Conservation (phyloP, 2,888 invertebrate genomes). For the Ashinkailepas kermadecensis region DNA sequence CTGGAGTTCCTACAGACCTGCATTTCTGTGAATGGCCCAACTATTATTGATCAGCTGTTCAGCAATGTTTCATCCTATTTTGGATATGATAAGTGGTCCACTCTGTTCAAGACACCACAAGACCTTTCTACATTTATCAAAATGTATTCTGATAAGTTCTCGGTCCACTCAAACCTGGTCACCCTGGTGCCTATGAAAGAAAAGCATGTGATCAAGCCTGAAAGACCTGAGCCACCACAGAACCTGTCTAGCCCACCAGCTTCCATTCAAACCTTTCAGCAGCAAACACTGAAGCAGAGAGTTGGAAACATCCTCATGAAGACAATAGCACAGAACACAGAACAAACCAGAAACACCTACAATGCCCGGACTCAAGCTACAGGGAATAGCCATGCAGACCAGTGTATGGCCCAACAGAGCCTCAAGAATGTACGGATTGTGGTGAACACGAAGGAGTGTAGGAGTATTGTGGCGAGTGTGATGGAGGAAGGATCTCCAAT, state of each 20-base stretch:
- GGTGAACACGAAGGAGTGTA: slow-evolving; percentile 67
- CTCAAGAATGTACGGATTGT: slow-evolving; percentile 74
- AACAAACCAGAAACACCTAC: background rate
- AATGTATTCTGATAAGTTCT: slow-evolving; percentile 88
- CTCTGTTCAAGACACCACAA: slow-evolving; percentile 75
- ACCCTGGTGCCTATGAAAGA: slow-evolving; percentile 48
- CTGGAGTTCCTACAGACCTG: slow-evolving; percentile 74
- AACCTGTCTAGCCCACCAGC: background rate
- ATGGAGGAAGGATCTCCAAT: slow-evolving; percentile 44
- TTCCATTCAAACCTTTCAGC: slow-evolving; percentile 41
- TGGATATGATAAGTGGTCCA: slow-evolving; percentile 54
- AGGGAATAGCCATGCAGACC: slow-evolving; percentile 10
- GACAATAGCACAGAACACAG: slow-evolving; percentile 74
- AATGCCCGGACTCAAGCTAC: background rate
- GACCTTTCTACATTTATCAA: slow-evolving; percentile 84
- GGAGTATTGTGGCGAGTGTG: slow-evolving; percentile 52
- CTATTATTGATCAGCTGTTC: slow-evolving; percentile 79
- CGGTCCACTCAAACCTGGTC: slow-evolving; percentile 85
- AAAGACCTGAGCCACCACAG: background rate
- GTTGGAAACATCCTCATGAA: slow-evolving; percentile 81
- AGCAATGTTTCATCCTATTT: slow-evolving; percentile 64
- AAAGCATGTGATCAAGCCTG: slow-evolving; percentile 15
- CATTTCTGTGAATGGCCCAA: slow-evolving; percentile 56
- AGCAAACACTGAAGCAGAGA: slow-evolving; percentile 76
- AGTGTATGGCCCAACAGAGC: slow-evolving; percentile 39